Evolutionary conservation across 2,113 vertebrate genomes (phyloP).

Genomic region (Gallinago media): DNA sequence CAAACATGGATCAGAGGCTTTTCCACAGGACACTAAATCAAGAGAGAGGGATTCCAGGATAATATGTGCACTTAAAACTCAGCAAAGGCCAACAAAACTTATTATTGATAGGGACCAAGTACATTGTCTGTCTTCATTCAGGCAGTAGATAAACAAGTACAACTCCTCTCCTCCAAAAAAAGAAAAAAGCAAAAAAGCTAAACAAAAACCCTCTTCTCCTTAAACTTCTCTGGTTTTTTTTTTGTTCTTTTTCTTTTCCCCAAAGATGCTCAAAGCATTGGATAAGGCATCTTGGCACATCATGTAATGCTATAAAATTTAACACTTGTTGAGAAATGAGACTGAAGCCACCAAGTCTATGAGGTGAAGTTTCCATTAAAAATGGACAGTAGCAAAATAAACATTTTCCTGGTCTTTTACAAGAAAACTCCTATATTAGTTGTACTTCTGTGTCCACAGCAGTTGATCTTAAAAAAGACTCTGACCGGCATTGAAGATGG

Average conservation of each 20-base stretch:
- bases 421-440: background rate
- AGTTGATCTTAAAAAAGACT: background rate
- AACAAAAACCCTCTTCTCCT: background rate
- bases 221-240: fast-evolving
- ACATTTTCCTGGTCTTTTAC: background rate
- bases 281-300: background rate
- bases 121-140: background rate
- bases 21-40: background rate
- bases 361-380: background rate
- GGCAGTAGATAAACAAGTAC: background rate
- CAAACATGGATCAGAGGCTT: background rate
- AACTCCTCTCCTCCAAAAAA: background rate
- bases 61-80: background rate
- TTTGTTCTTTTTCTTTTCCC: background rate
- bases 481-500: background rate
- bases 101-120: background rate
- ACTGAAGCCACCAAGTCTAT: background rate
- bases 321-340: background rate
- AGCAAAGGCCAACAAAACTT: background rate
- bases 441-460: background rate
- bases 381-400: background rate
- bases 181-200: background rate
- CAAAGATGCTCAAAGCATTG: background rate
- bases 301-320: background rate
- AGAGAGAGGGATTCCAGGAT: background rate